Evolutionary conservation across 2,888 invertebrate species (phyloP).

Genomic region (Pristionchus arcanus): DNA sequence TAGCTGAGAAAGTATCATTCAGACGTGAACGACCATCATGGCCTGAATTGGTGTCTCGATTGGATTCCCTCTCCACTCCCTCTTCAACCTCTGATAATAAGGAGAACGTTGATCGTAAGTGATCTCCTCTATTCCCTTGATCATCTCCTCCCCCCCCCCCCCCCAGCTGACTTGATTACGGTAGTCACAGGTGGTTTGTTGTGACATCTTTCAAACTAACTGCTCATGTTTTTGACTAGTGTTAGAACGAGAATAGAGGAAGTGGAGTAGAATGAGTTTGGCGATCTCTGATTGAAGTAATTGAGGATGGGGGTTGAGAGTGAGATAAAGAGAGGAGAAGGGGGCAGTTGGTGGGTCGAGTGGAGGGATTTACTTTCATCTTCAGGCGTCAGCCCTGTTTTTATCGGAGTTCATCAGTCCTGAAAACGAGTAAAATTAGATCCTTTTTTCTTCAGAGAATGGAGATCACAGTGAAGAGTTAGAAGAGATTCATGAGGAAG

Average conservation of each 20-base stretch:
- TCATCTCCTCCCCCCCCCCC: not conserved
- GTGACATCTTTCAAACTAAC: slow-evolving; percentile 30
- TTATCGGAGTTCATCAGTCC: not conserved
- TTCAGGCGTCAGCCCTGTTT: not conserved
- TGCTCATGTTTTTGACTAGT: not conserved
- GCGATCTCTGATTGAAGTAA: slow-evolving; percentile 14
- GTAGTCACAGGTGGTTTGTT: slow-evolving; percentile 45
- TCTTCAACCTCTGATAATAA: not conserved
- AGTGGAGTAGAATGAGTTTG: not conserved
- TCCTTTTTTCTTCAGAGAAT: not conserved
- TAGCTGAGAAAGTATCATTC: not conserved
- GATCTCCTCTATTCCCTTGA: not conserved
- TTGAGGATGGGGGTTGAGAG: not conserved
- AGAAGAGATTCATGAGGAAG: slow-evolving; percentile 60
- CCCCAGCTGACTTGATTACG: not conserved
- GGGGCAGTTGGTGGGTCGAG: no score
- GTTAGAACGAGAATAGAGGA: not conserved
- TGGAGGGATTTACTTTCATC: not conserved
- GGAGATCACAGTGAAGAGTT: slow-evolving; percentile 59
- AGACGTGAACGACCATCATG: slow-evolving; percentile 47
- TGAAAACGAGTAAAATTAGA: slow-evolving; percentile 20
- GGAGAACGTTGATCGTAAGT: slow-evolving; percentile 42
- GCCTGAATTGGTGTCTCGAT: not conserved
- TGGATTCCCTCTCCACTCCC: slow-evolving; percentile 15
- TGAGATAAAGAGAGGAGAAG: not conserved